Evolutionary conservation across 2,113 vertebrate species (phyloP).

Genomic region (Heterotis niloticus): DNA sequence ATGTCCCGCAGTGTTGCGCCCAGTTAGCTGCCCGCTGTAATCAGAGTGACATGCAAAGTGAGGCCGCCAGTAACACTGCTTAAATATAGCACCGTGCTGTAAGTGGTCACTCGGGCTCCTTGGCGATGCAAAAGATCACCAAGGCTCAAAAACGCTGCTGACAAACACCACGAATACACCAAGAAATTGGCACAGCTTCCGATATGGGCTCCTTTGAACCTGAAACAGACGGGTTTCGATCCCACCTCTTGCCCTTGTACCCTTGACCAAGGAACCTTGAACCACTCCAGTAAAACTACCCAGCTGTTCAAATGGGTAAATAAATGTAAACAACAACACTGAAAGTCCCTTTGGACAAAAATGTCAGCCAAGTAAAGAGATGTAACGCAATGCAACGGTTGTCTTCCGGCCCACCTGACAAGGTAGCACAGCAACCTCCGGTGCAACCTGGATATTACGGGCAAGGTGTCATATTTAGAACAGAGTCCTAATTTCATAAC

Average conservation of each 20-base stretch:
- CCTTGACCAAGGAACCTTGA: no score
- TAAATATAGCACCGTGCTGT: not conserved
- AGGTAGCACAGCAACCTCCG: not conserved
- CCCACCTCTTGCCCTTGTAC: no score
- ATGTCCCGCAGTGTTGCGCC: slow-evolving; percentile 15
- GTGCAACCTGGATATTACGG: not conserved
- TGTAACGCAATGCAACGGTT: not conserved
- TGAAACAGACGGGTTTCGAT: no score
- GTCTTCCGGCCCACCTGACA: not conserved
- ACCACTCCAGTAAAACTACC: no score
- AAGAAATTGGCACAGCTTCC: no score
- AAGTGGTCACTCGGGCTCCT: not conserved
- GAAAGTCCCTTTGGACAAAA: no score
- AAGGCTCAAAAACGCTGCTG: no score
- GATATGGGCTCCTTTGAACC: no score
- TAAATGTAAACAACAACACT: no score
- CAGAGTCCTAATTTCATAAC: slow-evolving; percentile 14
- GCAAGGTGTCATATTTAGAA: slow-evolving; percentile 11
- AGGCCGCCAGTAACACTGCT: slow-evolving; percentile 11
- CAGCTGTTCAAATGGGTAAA: no score
- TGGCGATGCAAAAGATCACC: not conserved
- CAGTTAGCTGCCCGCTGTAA: slow-evolving; percentile 28
- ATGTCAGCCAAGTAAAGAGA: not conserved
- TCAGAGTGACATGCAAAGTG: slow-evolving; percentile 27
- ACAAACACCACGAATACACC: no score